A percentile compares a stretch with the other conserved stretches of the same genome.
Conservation (phyloP, 1,140 invertebrate genomes). For the Drosophila auraria region DNA sequence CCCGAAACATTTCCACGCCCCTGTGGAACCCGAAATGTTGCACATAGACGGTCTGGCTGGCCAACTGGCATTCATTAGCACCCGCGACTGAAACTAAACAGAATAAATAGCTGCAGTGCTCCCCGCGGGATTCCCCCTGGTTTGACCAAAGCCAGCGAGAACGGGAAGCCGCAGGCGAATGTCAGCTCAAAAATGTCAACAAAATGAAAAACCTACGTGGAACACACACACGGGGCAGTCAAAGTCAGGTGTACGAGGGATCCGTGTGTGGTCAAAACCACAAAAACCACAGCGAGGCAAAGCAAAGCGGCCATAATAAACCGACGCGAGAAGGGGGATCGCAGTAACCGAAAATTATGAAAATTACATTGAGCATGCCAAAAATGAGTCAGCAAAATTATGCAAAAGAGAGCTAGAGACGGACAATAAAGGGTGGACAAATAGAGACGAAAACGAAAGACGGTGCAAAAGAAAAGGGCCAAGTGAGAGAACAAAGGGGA, state of each 20-base stretch:
- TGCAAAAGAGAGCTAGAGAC: slow-evolving; percentile 51
- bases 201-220: slow-evolving; percentile 37
- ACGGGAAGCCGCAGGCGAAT: slow-evolving; percentile 21
- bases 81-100: slow-evolving; percentile 7
- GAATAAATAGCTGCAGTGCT: slow-evolving; percentile 5
- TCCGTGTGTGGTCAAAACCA: slow-evolving; percentile 43
- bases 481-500: slow-evolving; percentile 1
- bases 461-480: slow-evolving; percentile 16
- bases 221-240: slow-evolving; percentile 14
- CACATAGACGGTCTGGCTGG: background rate
- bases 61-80: slow-evolving; percentile 1
- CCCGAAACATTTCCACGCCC: background rate
- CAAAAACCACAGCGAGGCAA: slow-evolving; percentile 24
- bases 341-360: slow-evolving; percentile 19
- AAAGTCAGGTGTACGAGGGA: slow-evolving; percentile 31
- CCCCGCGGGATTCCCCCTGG: background rate
- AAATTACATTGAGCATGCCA: slow-evolving; percentile 50
- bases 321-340: slow-evolving; percentile 2
- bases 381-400: slow-evolving; percentile 67
- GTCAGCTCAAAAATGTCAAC: slow-evolving; percentile 54
- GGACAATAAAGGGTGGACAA: slow-evolving; percentile 54
- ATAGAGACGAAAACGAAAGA: slow-evolving; percentile 50
- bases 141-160: slow-evolving; percentile 10
- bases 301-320: background rate
- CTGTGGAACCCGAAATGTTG: background rate